Percentiles rank a stretch among this genome's conserved stretches.
phyloP scores from a whole-genome alignment of 2,113 vertebrate species.

The Micronisus gabar region DNA sequence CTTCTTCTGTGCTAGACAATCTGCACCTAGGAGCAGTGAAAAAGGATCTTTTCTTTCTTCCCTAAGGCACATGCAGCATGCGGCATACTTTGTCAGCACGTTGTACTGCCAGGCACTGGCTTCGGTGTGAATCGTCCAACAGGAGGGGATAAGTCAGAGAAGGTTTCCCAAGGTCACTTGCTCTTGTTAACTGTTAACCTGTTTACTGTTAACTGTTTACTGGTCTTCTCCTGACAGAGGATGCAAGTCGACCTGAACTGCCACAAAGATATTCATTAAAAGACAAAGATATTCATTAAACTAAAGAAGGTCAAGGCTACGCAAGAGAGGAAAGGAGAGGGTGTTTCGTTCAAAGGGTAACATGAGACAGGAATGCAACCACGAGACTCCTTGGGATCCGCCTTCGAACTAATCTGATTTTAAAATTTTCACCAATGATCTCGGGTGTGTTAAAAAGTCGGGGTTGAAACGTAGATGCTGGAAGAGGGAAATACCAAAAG shows the following conservation, averaged over 20 bases:
- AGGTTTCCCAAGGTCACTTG: not conserved
- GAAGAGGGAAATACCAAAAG: not conserved
- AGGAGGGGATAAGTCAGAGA: not conserved
- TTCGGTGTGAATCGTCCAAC: not conserved
- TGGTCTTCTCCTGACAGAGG: not conserved
- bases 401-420: not conserved
- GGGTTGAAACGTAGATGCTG: not conserved
- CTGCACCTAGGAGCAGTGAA: not conserved
- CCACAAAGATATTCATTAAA: not conserved
- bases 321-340: not conserved
- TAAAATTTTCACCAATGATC: not conserved
- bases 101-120: not conserved
- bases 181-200: not conserved
- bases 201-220: not conserved
- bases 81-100: rapidly evolving
- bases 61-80: not conserved
- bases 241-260: not conserved
- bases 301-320: not conserved
- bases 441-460: not conserved
- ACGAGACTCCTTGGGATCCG: not conserved
- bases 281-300: not conserved
- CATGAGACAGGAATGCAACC: not conserved
- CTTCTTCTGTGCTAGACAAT: not conserved
- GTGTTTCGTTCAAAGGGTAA: not conserved
- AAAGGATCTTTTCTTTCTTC: not conserved